Percentiles rank a stretch among this genome's conserved stretches.
These are phyloP conservation scores for Drosophila lacteicornis DNA, from an alignment of 1,140 invertebrate genomes.

Conservation along the genomic window DNA sequence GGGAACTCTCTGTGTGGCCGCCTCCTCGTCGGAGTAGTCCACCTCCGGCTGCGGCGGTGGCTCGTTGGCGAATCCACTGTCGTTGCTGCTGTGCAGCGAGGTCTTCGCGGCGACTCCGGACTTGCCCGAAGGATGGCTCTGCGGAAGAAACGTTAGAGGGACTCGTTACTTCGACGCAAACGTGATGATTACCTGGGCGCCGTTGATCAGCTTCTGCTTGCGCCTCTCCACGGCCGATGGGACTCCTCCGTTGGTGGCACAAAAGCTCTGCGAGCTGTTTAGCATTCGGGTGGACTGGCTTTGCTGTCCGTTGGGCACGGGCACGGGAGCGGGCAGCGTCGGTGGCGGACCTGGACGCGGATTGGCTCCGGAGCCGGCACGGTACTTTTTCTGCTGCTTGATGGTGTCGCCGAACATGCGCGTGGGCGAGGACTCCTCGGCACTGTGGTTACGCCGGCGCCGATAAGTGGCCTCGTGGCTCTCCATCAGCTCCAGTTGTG, in stretches of 20 bases:
- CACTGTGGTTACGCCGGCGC: conserved; percentile 74
- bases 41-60: conserved; percentile 94
- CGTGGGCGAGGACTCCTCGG: conserved; percentile 86
- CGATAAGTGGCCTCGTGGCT: conserved; percentile 74
- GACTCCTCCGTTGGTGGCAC: conserved; percentile 78
- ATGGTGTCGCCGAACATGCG: conserved; percentile 86
- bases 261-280: conserved; percentile 86
- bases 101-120: conserved; percentile 88
- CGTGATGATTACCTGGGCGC: conserved; percentile 47
- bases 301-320: conserved; percentile 86
- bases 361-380: conserved; percentile 60
- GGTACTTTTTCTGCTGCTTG: conserved; percentile 82
- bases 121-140: conserved; percentile 65
- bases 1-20: conserved; percentile 87
- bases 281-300: conserved; percentile 80
- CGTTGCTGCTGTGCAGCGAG: conserved; percentile 94
- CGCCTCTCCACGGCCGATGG: conserved; percentile 75
- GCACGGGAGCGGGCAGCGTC: conserved; percentile 88
- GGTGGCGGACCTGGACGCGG: conserved; percentile 87
- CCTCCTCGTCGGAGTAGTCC: conserved; percentile 95
- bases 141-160: neutral
- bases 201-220: conserved; percentile 78
- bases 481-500: conserved; percentile 75
- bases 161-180: neutral
- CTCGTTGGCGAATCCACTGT: conserved; percentile 95